These are phyloP conservation scores for Myioborus miniatus DNA, from an alignment of 2,797 vertebrate species.

Conservation along the genomic window DNA sequence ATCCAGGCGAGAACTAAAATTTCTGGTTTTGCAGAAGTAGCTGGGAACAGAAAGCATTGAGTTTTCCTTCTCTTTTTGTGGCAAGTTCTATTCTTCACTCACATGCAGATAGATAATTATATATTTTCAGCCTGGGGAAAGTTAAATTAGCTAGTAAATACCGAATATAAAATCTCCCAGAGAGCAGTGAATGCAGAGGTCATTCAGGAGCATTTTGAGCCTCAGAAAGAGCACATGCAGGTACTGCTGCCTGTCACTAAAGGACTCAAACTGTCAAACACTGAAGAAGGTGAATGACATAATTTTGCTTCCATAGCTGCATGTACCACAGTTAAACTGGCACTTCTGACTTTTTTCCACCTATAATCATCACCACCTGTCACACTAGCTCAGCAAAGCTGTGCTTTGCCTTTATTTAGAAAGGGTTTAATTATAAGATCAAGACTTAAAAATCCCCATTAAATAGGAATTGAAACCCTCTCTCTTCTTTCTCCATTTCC, in stretches of 20 bases:
- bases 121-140: not conserved
- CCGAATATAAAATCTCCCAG: not conserved
- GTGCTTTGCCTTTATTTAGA: not conserved
- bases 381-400: not conserved
- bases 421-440: not conserved
- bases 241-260: not conserved
- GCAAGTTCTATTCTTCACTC: not conserved
- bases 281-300: not conserved
- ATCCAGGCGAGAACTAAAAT: conserved; percentile 15
- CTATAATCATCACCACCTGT: not conserved
- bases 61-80: conserved; percentile 22
- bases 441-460: not conserved
- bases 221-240: not conserved
- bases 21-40: conserved; percentile 30
- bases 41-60: not conserved
- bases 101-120: not conserved
- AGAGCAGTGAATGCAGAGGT: not conserved
- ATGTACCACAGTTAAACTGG: not conserved
- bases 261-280: not conserved
- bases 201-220: not conserved
- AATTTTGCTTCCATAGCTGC: not conserved
- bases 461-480: not conserved
- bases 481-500: not conserved
- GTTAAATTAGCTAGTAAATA: not conserved
- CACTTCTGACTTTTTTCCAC: not conserved